Percentiles rank a stretch among this genome's conserved stretches.
Conservation (phyloP, 2,888 invertebrate species). For the Trissolcus japonicus region DNA sequence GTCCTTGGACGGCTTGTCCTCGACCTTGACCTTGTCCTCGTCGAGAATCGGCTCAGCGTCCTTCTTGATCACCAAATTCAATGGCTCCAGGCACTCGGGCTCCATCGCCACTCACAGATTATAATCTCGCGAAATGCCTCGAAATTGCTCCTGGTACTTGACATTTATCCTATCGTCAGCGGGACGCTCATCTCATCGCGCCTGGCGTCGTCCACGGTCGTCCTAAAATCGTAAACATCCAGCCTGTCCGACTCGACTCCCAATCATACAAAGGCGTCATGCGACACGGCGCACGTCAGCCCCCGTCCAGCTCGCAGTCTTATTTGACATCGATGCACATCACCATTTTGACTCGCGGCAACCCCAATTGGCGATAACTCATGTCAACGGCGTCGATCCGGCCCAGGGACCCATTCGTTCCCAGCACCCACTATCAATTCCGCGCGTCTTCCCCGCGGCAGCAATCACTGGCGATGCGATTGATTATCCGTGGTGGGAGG, state of each 20-base stretch:
- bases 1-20: conserved; percentile 65
- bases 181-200: neutral
- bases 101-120: conserved; percentile 70
- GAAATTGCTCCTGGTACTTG: neutral
- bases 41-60: conserved; percentile 57
- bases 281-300: conserved; percentile 24
- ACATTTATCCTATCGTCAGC: conserved; percentile 20
- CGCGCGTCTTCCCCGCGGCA: conserved; percentile 46
- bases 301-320: conserved; percentile 9
- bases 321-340: conserved; percentile 38
- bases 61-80: conserved; percentile 79
- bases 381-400: conserved; percentile 17
- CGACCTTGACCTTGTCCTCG: conserved; percentile 58
- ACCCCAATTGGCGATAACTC: conserved; percentile 40
- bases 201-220: neutral
- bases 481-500: conserved; percentile 74
- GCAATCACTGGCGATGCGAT: conserved; percentile 71
- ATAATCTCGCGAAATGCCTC: neutral
- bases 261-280: conserved; percentile 13
- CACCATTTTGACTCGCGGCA: conserved; percentile 50
- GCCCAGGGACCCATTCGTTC: conserved; percentile 24
- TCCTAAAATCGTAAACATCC: conserved; percentile 11
- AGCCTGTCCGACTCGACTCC: conserved; percentile 16
- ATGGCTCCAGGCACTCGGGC: conserved; percentile 76
- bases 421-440: conserved; percentile 16